phyloP scores from a whole-genome alignment of 2,797 vertebrate species.

The Peromyscus melanophrys region DNA sequence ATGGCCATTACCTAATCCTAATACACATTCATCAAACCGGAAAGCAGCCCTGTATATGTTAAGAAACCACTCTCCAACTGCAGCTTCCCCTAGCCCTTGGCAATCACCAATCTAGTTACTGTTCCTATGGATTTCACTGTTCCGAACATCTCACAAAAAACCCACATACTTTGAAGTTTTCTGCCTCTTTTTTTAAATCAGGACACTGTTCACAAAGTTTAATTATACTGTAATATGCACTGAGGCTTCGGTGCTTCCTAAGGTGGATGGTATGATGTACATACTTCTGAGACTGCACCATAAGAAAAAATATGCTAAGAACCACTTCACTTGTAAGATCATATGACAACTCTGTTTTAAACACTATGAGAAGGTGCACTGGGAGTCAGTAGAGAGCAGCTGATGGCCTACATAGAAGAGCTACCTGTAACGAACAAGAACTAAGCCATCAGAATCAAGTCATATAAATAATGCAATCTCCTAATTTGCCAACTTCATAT shows the following conservation, averaged over 20 bases:
- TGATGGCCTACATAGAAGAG: background rate
- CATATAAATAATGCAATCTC: background rate
- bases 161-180: background rate
- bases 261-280: background rate
- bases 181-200: background rate
- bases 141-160: background rate
- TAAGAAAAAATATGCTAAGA: background rate
- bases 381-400: background rate
- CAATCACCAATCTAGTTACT: background rate
- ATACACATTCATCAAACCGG: background rate
- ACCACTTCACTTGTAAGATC: constrained; percentile 2
- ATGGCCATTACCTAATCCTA: background rate
- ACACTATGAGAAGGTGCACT: background rate
- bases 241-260: background rate
- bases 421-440: constrained; percentile 19
- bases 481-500: constrained; percentile 19
- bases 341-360: background rate
- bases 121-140: background rate
- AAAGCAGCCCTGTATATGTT: background rate
- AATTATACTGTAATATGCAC: background rate
- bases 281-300: background rate
- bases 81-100: background rate
- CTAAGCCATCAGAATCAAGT: constrained; percentile 16
- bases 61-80: background rate
- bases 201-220: background rate